These are phyloP conservation scores for Drosophila anomalata DNA, from an alignment of 2,888 invertebrate genomes.

Conservation along the genomic window DNA sequence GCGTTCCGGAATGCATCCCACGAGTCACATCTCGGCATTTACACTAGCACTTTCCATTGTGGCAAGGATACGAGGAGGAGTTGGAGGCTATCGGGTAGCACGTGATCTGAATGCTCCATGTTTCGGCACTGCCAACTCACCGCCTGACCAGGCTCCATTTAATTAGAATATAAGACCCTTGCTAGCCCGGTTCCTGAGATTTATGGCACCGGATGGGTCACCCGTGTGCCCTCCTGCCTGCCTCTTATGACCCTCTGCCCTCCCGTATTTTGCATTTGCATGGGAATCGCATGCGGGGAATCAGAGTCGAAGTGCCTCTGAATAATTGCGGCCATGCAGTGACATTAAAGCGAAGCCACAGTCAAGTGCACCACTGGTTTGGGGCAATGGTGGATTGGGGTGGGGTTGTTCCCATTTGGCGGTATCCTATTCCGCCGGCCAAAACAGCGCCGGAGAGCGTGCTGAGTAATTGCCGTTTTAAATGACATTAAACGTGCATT, in stretches of 20 bases:
- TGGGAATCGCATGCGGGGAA: constrained; percentile 69
- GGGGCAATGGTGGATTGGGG: constrained; percentile 6
- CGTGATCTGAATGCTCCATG: constrained; percentile 38
- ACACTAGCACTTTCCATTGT: neutral
- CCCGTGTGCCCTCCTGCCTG: constrained; percentile 26
- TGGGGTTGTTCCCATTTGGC: constrained; percentile 22
- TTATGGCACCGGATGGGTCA: constrained; percentile 71
- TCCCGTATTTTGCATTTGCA: constrained; percentile 59
- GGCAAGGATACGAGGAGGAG: neutral
- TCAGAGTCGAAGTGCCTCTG: constrained; percentile 46
- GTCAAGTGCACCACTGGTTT: constrained; percentile 41
- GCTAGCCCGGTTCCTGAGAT: constrained; percentile 45
- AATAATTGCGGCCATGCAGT: constrained; percentile 75
- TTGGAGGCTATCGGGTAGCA: constrained; percentile 13
- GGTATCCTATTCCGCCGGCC: constrained; percentile 26
- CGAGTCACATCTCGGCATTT: constrained; percentile 1
- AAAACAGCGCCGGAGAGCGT: constrained; percentile 59
- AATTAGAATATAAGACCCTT: constrained; percentile 62
- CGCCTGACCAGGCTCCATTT: constrained; percentile 51
- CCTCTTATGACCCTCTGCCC: neutral
- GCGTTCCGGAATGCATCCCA: constrained; percentile 1
- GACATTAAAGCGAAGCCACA: constrained; percentile 72
- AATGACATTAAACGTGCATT: constrained; percentile 79
- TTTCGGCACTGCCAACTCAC: constrained; percentile 22
- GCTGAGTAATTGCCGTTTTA: constrained; percentile 79